Conservation (phyloP, 53 echinoderm and acorn worm genomes). For the Crossaster papposus region DNA sequence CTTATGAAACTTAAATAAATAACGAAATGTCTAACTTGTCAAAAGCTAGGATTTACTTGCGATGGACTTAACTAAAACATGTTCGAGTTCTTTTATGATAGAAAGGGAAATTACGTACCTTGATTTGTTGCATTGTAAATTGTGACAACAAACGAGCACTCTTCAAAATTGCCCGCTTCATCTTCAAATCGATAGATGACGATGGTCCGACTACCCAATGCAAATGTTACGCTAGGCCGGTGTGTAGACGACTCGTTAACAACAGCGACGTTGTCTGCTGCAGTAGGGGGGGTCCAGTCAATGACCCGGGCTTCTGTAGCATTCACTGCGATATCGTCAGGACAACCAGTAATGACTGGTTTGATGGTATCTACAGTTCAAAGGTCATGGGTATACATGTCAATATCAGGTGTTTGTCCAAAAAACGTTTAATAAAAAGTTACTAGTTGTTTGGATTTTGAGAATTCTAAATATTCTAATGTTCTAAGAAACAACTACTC, state of each 20-base stretch:
- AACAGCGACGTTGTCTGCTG: neutral
- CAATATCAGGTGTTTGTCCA: neutral
- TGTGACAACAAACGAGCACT: constrained; percentile 26
- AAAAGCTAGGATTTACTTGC: no score
- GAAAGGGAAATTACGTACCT: no score
- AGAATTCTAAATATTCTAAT: no score
- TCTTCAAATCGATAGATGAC: constrained; percentile 55
- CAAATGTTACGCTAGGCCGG: constrained; percentile 11
- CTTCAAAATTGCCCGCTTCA: constrained; percentile 44
- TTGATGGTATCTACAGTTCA: neutral
- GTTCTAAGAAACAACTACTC: no score
- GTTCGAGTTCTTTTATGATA: no score
- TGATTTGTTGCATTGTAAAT: constrained; percentile 8
- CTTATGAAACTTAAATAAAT: no score
- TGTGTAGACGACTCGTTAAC: neutral
- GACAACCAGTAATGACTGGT: constrained; percentile 22
- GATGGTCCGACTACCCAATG: constrained; percentile 1
- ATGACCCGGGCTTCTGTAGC: neutral
- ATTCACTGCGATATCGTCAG: neutral
- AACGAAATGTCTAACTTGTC: no score
- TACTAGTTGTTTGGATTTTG: no score
- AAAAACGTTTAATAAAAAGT: no score
- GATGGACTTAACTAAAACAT: no score
- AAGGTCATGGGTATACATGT: neutral
- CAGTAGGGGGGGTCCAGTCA: constrained; percentile 35